Base-by-base conservation (phyloP, 2,797 vertebrate genomes). In the Erithacus rubecula region DNA sequence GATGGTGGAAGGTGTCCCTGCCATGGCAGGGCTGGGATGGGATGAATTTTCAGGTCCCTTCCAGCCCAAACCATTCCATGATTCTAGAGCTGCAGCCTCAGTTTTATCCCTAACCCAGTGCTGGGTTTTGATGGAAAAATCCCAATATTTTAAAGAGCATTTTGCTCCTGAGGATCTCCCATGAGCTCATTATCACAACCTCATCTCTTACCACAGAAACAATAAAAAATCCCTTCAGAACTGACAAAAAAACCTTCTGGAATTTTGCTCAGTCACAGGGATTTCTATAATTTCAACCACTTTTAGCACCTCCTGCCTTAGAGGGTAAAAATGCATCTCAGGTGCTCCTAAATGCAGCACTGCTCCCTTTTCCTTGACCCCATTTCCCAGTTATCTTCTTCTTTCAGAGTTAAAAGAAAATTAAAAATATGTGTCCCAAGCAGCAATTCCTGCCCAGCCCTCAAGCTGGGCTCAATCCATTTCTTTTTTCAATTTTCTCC, bases 1-100 rank as follows among this genome's bases (percentile, higher is more conserved):
- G 4, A 5, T 0, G 2, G 36, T 13, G 78, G 47, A 0, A 88
- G n/a, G 23, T 36, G 62, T 32, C 29, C 12, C 39, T 59, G 62
- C 23, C 53, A 11, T 15, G 23, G 26, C 44, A 49, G n/a, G 59
- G 29, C 5, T 34, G 30, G 30, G 0, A 32, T 3, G 5, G 3
- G 26, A 41, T 34, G 39, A 5, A 20, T 21, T 53, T 67, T 6
- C 30, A 60, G 30, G 15, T 67, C 46, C 10, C 4, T 67, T 18
- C 46, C 26, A 21, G 5, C 37, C 10, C 20, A 74, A 53, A 67
- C 6, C 39, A 47, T 32, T 34, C 68, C 39, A 39, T 0, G 9
- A 47, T 18, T 32, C 11, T 32, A 21, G 47, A 79, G 71, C 41
- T 6, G 1, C 15, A 41, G 7, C 17, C 39, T 6, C 0, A n/a